A percentile compares a stretch with the other conserved stretches of the same genome.
Evolutionary conservation across 2,888 invertebrate genomes (phyloP).

Genomic region (Salticus scenicus): DNA sequence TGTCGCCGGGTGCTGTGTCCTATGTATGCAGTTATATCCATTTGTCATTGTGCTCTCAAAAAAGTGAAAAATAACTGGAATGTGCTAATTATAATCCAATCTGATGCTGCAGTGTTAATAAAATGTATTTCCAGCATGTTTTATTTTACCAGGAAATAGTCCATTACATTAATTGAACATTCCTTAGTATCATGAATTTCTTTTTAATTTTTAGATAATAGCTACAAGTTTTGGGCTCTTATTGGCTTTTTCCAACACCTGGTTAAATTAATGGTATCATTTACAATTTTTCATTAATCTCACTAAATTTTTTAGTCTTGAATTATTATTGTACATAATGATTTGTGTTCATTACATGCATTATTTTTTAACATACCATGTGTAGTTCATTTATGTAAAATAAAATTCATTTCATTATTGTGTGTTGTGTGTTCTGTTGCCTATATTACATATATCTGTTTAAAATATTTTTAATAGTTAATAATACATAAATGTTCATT

Average conservation of each 20-base stretch:
- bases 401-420: constrained; percentile 63
- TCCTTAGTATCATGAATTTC: constrained; percentile 32
- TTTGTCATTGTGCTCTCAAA: constrained; percentile 66
- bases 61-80: constrained; percentile 55
- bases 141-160: constrained; percentile 46
- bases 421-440: constrained; percentile 13
- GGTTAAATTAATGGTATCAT: constrained; percentile 55
- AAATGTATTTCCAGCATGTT: constrained; percentile 39
- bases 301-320: not conserved
- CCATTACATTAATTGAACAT: constrained; percentile 33
- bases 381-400: constrained; percentile 64
- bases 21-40: constrained; percentile 57
- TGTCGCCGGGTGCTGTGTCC: constrained; percentile 64
- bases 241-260: constrained; percentile 38
- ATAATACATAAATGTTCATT: no score
- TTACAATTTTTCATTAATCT: constrained; percentile 19
- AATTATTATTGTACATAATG: constrained; percentile 38
- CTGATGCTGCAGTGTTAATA: not conserved
- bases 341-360: constrained; percentile 27
- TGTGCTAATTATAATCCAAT: constrained; percentile 13
- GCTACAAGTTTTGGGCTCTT: constrained; percentile 48
- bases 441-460: not conserved
- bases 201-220: constrained; percentile 51
- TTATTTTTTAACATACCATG: constrained; percentile 49
- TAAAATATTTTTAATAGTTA: no score